Conservation (phyloP, 2,113 vertebrate genomes). For the Crypturellus undulatus region DNA sequence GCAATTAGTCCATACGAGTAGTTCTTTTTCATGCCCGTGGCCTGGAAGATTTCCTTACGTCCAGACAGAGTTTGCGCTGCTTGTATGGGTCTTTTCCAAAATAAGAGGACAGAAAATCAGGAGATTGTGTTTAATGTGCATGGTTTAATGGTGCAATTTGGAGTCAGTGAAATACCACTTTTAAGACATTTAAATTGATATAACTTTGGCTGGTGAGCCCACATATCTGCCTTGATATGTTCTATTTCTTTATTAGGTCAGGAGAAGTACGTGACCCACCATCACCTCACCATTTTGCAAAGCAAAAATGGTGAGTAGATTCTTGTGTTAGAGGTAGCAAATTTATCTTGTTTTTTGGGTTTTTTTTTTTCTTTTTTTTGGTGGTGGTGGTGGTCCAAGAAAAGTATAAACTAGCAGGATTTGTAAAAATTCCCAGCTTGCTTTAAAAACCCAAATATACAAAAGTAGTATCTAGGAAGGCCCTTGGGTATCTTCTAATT, state of each 20-base stretch:
- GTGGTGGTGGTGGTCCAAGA: background rate
- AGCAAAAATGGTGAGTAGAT: background rate
- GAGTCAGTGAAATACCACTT: background rate
- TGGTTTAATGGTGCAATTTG: background rate
- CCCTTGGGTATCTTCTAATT: constrained; percentile 17
- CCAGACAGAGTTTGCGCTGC: background rate
- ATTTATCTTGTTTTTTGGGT: background rate
- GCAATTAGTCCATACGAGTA: background rate
- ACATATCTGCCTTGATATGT: background rate
- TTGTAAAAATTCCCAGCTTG: background rate
- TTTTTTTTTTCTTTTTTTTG: background rate
- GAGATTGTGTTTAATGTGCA: background rate
- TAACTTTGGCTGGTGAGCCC: background rate
- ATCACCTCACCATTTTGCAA: background rate
- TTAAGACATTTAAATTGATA: background rate
- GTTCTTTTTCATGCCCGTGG: fast-evolving
- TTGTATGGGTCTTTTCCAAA: background rate
- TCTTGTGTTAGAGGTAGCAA: background rate
- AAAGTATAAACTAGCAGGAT: background rate
- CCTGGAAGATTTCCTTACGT: fast-evolving
- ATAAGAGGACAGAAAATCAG: background rate
- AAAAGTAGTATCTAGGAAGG: background rate
- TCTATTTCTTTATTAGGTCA: background rate
- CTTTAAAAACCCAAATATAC: constrained; percentile 7
- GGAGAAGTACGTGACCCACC: background rate